Evolutionary conservation across 1,140 invertebrate genomes (phyloP), one percentile per base, ranked within the genome.

Genomic region (Limonius californicus): DNA sequence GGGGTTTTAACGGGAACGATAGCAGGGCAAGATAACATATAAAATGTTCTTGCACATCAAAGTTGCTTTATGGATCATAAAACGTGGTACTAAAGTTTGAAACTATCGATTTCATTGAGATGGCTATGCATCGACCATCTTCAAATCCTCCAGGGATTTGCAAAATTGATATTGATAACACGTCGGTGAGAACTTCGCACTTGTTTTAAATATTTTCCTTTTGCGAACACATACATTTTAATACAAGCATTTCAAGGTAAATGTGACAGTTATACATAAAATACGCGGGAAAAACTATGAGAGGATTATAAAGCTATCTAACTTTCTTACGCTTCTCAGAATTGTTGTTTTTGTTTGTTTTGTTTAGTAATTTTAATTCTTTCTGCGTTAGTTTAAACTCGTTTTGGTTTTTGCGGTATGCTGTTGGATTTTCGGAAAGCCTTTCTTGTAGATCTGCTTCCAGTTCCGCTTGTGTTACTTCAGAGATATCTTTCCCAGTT

Each of bases 391-490:
- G 67, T 60, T 67, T 64, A 65, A 69, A 77, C 42, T 72, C 70
- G 45, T 66, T 39, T 60, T 74, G 66, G 23, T 27, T 3, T 4
- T 27, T 9, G 9, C 74, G 65, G 69, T 83, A 80, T 20, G 83
- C 82, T 20, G 76, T 54, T 9, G 79, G 76, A 70, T 84, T 84
- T 72, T 85, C 83, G 0, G 77, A 75, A 30, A 74, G 57, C 43
- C 82, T 69, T 66, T 84, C 80, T 56, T 69, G 61, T 18, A 82
- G 65, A 63, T 84, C 83, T 12, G 68, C 65, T 30, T 70, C 60
- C 8, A 83, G 62, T 71, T 84, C 83, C 19, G 78, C 72, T 11
- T 62, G 53, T 11, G 77, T 76, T 7, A 79, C 80, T 60, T 80
- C 77, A 7, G 65, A 62, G 11, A 84, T 30, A 1, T 74, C 68